Evolutionary conservation across 1,140 invertebrate genomes (phyloP).

Genomic region (Plodia interpunctella): DNA sequence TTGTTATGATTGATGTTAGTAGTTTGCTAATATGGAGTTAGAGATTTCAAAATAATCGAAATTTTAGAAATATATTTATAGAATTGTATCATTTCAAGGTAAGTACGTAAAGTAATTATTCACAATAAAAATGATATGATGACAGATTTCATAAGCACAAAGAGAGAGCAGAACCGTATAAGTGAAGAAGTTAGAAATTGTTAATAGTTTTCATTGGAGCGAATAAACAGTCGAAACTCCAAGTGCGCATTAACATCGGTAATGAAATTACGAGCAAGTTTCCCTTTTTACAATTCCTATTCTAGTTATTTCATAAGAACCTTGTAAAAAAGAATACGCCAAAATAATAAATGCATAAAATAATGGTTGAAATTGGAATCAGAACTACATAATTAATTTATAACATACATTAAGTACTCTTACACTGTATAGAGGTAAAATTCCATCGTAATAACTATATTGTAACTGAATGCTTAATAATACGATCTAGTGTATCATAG

Average conservation of each 20-base stretch:
- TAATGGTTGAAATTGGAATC: too few species aligned
- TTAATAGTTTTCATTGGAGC: constrained; percentile 21
- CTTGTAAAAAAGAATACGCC: neutral
- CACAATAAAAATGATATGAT: neutral
- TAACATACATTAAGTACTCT: too few species aligned
- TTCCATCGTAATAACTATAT: too few species aligned
- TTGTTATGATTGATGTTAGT: neutral
- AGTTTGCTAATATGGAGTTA: neutral
- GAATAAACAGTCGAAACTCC: constrained; percentile 12
- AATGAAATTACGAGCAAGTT: constrained; percentile 12
- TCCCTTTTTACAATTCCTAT: neutral
- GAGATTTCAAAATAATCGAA: too few species aligned
- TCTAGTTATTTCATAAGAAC: neutral
- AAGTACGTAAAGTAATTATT: too few species aligned
- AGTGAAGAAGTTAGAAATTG: constrained; percentile 21
- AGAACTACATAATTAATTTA: too few species aligned
- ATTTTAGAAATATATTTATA: too few species aligned
- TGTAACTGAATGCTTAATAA: too few species aligned
- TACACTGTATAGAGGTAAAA: too few species aligned
- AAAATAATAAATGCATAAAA: too few species aligned
- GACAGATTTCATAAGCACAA: neutral
- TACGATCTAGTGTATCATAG: too few species aligned
- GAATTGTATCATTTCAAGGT: too few species aligned
- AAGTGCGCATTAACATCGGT: neutral
- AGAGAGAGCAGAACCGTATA: constrained; percentile 13